Evolutionary conservation across 2,113 vertebrate genomes (phyloP).

Genomic region (Bagarius yarrelli): DNA sequence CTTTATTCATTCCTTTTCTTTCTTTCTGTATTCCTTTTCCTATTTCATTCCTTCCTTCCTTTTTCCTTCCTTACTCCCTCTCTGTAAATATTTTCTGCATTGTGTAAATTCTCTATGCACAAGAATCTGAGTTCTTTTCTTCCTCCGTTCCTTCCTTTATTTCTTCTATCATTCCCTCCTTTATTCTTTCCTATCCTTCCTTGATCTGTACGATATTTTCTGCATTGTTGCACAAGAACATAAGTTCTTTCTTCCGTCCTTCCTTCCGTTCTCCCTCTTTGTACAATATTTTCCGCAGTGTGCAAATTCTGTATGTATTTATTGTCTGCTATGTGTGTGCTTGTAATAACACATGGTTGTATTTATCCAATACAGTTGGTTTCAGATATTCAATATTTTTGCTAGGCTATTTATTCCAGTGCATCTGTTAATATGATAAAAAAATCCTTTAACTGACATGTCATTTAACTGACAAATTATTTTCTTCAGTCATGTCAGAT

Average conservation of each 20-base stretch:
- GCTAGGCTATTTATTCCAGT: constrained; percentile 15
- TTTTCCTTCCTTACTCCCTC: no score
- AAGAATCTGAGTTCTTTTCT: no score
- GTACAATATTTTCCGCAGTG: background rate
- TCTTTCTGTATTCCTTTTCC: no score
- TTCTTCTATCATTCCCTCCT: no score
- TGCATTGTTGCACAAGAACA: no score
- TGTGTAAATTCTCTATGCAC: no score
- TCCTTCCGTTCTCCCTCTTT: background rate
- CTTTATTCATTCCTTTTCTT: no score
- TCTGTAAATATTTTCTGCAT: no score
- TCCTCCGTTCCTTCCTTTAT: no score
- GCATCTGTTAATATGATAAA: background rate
- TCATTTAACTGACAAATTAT: background rate
- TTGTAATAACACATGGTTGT: background rate
- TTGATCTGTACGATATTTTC: no score
- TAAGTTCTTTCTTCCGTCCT: background rate
- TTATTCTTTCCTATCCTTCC: no score
- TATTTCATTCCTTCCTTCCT: no score
- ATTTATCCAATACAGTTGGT: constrained; percentile 5
- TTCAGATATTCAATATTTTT: background rate
- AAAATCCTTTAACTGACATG: background rate
- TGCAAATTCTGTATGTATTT: background rate
- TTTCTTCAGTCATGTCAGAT: background rate
- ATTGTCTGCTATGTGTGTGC: background rate